phyloP scores from a whole-genome alignment of 2,888 invertebrate species.

The Drosophila pseudotakahashii region DNA sequence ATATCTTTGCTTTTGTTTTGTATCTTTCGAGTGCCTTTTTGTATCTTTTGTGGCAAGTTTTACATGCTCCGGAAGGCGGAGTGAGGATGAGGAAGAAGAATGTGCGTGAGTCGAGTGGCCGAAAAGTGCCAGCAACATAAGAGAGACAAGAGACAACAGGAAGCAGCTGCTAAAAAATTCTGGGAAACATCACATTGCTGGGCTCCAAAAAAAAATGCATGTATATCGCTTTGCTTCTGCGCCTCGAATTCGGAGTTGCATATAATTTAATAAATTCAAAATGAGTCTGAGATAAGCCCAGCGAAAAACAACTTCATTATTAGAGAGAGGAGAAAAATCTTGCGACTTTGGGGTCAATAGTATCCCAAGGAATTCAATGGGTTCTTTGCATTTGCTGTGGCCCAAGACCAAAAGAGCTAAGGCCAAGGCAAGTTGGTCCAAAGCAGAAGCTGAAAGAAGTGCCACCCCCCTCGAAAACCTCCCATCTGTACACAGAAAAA shows the following conservation, averaged over 20 bases:
- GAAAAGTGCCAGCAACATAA: slow-evolving; percentile 20
- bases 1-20: slow-evolving; percentile 39
- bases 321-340: slow-evolving; percentile 46
- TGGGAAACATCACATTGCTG: slow-evolving; percentile 61
- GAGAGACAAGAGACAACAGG: slow-evolving; percentile 54
- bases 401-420: slow-evolving; percentile 55
- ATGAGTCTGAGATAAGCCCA: slow-evolving; percentile 52
- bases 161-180: slow-evolving; percentile 79
- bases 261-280: slow-evolving; percentile 76
- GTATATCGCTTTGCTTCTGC: slow-evolving; percentile 15
- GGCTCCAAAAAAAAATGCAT: slow-evolving; percentile 41
- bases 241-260: slow-evolving; percentile 39
- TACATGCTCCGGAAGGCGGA: slow-evolving; percentile 22
- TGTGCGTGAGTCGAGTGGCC: slow-evolving; percentile 60
- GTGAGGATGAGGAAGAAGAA: slow-evolving; percentile 23
- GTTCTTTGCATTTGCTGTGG: slow-evolving; percentile 48
- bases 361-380: slow-evolving; percentile 75
- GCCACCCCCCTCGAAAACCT: slow-evolving; percentile 17
- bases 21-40: slow-evolving; percentile 30
- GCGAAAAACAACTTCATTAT: slow-evolving; percentile 42
- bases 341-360: slow-evolving; percentile 72
- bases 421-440: slow-evolving; percentile 56
- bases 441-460: slow-evolving; percentile 49
- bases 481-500: slow-evolving; percentile 15
- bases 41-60: slow-evolving; percentile 44